Conservation (phyloP, 2,113 vertebrate genomes). For the Labrus mixtus region DNA sequence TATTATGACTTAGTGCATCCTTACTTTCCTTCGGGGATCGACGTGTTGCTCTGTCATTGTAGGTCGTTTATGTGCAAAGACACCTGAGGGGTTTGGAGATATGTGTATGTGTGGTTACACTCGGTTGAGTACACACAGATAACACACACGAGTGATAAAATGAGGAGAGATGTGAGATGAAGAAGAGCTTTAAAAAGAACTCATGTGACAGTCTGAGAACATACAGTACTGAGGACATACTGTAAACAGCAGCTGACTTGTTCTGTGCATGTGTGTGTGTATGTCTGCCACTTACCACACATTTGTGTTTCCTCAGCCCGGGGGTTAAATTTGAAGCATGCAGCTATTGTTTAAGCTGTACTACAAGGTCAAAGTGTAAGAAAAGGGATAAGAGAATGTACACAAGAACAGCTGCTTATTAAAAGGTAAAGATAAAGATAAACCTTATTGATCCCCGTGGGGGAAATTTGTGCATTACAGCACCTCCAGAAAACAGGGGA, state of each 20-base stretch:
- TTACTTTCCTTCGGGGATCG: constrained; percentile 49
- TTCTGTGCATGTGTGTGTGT: background rate
- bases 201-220: constrained; percentile 19
- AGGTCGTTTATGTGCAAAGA: constrained; percentile 52
- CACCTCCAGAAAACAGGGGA: too few species aligned
- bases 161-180: constrained; percentile 21
- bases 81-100: background rate
- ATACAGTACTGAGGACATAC: constrained; percentile 1
- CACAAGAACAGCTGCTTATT: background rate
- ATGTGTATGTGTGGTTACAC: background rate
- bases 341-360: background rate
- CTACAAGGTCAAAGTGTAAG: constrained; percentile 27
- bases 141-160: background rate
- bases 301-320: constrained; percentile 15
- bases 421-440: too few species aligned
- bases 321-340: constrained; percentile 22
- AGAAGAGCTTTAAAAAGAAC: background rate
- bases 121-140: too few species aligned
- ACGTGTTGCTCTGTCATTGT: constrained; percentile 45
- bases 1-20: constrained; percentile 65
- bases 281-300: background rate
- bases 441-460: too few species aligned
- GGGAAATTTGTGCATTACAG: too few species aligned
- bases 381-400: background rate
- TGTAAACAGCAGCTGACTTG: constrained; percentile 6